These are phyloP conservation scores for Aurelia sp. DNA, from an alignment of 30 jellyfish, hydroid and myxozoan species.

Conservation along the genomic window DNA sequence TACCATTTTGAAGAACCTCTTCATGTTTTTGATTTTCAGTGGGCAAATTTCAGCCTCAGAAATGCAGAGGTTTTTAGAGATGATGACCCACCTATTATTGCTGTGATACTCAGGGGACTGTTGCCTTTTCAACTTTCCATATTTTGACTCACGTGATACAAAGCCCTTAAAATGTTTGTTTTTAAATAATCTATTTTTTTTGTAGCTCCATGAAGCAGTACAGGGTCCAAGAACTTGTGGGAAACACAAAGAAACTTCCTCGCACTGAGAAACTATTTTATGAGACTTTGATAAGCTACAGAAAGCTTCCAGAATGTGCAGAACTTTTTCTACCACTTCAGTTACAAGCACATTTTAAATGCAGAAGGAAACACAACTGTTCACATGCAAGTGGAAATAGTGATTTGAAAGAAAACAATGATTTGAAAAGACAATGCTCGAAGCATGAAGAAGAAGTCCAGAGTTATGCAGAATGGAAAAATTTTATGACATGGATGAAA, in stretches of 20 bases:
- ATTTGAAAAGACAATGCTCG: constrained; percentile 46
- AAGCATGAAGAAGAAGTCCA: constrained; percentile 78
- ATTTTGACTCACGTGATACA: too few relatives aligned
- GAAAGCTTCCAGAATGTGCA: constrained; percentile 75
- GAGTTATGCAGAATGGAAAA: constrained; percentile 86
- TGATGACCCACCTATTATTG: too few relatives aligned
- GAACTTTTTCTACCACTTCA: constrained; percentile 63
- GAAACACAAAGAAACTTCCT: constrained; percentile 56
- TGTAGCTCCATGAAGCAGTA: constrained; percentile 44
- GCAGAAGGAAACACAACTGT: constrained; percentile 2
- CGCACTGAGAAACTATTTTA: constrained; percentile 57
- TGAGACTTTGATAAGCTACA: constrained; percentile 60
- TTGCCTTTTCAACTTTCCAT: too few relatives aligned
- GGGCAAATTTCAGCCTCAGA: too few relatives aligned
- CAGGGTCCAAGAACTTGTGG: constrained; percentile 62
- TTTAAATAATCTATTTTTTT: background rate
- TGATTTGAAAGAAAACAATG: constrained; percentile 5
- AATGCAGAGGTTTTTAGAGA: too few relatives aligned
- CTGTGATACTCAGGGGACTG: too few relatives aligned
- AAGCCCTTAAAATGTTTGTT: too few relatives aligned
- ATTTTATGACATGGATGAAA: constrained; percentile 54
- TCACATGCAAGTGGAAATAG: constrained; percentile 17
- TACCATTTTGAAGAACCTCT: too few relatives aligned
- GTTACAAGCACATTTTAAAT: constrained; percentile 23
- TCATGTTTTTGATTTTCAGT: too few relatives aligned